phyloP scores from a whole-genome alignment of 2,797 vertebrate genomes.

The Poeciliopsis gracilis region DNA sequence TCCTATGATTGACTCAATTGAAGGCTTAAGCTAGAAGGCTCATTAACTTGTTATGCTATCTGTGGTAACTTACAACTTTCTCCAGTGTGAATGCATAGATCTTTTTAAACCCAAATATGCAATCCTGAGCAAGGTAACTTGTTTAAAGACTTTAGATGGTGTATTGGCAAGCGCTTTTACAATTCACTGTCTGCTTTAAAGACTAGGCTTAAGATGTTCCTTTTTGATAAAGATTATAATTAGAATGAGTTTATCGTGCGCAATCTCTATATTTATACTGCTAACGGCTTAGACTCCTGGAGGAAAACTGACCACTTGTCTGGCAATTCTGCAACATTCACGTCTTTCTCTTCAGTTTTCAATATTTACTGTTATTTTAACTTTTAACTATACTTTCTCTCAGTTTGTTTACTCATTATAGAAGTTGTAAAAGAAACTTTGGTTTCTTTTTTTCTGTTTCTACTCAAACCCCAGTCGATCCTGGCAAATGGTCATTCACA shows the following conservation, averaged over 20 bases:
- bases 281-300: background rate
- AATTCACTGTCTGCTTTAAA: background rate
- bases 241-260: background rate
- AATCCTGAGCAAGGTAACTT: background rate
- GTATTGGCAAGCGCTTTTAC: background rate
- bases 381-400: background rate
- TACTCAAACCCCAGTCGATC: too few relatives aligned
- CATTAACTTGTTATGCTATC: background rate
- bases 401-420: background rate
- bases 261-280: background rate
- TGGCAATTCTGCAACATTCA: background rate
- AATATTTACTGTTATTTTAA: too few relatives aligned
- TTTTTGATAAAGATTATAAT: background rate
- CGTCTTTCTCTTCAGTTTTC: too few relatives aligned
- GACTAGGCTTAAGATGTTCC: background rate
- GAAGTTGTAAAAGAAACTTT: background rate
- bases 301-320: background rate
- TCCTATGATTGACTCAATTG: background rate
- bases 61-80: background rate
- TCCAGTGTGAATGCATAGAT: background rate
- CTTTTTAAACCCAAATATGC: background rate
- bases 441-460: background rate
- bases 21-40: background rate
- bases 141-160: background rate
- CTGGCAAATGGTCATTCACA: too few relatives aligned